phyloP scores from a whole-genome alignment of 1,140 invertebrate species.

The Brachystomella parvula region DNA sequence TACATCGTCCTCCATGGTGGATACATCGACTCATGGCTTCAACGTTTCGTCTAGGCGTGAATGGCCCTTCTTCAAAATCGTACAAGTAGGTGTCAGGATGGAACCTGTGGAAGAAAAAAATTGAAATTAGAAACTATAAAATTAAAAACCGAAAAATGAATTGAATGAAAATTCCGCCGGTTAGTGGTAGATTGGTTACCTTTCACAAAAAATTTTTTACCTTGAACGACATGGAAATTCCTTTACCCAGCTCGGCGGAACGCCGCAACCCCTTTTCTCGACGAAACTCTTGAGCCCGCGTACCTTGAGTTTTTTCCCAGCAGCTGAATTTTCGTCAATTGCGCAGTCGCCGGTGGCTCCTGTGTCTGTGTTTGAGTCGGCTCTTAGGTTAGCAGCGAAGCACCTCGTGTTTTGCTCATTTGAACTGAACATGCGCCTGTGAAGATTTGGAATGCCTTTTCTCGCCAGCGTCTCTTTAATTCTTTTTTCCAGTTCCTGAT shows the following conservation, averaged over 20 bases:
- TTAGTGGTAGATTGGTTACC: no score
- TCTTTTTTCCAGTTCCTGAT: background rate
- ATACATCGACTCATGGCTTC: background rate
- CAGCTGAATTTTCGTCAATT: background rate
- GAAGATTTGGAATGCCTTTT: background rate
- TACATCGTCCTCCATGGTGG: background rate
- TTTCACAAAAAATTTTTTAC: background rate
- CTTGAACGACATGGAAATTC: constrained; percentile 2
- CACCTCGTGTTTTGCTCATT: background rate
- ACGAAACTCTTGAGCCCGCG: background rate
- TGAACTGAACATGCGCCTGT: background rate
- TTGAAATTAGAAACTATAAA: background rate
- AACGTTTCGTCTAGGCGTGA: background rate
- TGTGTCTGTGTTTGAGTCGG: background rate
- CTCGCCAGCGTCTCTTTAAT: background rate
- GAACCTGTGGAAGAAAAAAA: constrained; percentile 7
- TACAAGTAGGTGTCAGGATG: background rate
- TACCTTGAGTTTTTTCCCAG: background rate
- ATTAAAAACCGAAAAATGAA: no score
- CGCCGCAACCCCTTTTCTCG: background rate
- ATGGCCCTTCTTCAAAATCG: background rate
- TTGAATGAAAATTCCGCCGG: no score
- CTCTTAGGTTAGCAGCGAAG: background rate
- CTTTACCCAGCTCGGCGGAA: background rate
- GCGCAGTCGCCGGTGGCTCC: background rate